These are phyloP conservation scores for Teleiodes luculella DNA, from an alignment of 2,888 invertebrate genomes.

Conservation along the genomic window DNA sequence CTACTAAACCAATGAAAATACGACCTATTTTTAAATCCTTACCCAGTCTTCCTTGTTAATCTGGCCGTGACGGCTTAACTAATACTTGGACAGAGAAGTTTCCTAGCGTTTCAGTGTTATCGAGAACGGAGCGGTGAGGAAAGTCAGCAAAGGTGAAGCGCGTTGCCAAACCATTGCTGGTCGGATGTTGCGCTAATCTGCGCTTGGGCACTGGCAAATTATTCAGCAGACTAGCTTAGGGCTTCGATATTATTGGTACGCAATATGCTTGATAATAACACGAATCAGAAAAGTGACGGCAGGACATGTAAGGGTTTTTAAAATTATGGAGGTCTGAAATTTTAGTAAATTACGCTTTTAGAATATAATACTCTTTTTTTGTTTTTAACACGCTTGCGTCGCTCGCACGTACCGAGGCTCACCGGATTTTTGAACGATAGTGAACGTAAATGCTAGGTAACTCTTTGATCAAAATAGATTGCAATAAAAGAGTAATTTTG, in stretches of 20 bases:
- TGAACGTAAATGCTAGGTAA: no score
- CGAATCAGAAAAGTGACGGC: no score
- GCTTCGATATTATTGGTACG: background rate
- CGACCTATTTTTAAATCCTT: background rate
- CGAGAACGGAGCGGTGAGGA: background rate
- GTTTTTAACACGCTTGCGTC: no score
- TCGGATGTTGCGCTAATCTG: slow-evolving; percentile 5
- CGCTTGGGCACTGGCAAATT: background rate
- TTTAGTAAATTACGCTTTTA: no score
- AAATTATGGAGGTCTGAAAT: no score
- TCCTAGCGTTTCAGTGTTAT: background rate
- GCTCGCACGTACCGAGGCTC: no score
- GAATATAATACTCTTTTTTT: no score
- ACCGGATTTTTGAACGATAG: no score
- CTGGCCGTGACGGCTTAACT: background rate
- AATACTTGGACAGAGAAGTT: background rate
- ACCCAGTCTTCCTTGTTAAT: background rate
- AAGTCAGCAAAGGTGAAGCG: background rate
- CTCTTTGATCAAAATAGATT: no score
- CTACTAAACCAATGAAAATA: no score
- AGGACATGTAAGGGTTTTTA: no score
- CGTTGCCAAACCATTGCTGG: background rate
- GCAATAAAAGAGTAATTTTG: no score
- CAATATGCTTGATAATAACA: background rate
- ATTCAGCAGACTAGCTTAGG: background rate